phyloP scores from a whole-genome alignment of 1,140 invertebrate species.

The Coboldia fuscipes region DNA sequence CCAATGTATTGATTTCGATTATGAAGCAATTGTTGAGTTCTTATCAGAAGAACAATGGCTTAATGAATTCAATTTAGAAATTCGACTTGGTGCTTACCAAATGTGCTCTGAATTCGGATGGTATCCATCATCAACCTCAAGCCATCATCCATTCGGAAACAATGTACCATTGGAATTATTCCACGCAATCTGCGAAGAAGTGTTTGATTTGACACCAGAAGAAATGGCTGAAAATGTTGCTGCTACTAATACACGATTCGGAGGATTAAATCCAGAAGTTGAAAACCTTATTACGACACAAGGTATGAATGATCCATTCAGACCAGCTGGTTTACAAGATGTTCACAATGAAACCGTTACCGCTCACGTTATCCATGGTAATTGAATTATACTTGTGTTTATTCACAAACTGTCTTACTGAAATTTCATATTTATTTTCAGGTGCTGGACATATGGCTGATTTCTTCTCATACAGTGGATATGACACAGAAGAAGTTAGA shows the following conservation, averaged over 20 bases:
- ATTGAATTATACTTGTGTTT: too few relatives aligned
- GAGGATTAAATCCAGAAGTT: slow-evolving; percentile 27
- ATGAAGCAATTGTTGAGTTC: background rate
- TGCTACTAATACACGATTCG: slow-evolving; percentile 34
- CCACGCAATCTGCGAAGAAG: background rate
- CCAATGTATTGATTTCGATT: background rate
- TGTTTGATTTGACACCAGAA: too few relatives aligned
- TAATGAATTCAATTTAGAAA: background rate
- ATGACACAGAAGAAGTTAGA: too few relatives aligned
- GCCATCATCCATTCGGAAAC: slow-evolving; percentile 36
- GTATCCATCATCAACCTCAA: slow-evolving; percentile 38
- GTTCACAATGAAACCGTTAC: too few relatives aligned
- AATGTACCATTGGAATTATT: background rate
- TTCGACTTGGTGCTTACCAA: slow-evolving; percentile 43
- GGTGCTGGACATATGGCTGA: too few relatives aligned
- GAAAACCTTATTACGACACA: slow-evolving; percentile 39
- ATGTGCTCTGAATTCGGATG: slow-evolving; percentile 56
- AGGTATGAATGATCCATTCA: slow-evolving; percentile 38
- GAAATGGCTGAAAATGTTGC: slow-evolving; percentile 23
- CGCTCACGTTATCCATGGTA: too few relatives aligned
- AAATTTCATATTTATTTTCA: too few relatives aligned
- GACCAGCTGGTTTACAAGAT: slow-evolving; percentile 17
- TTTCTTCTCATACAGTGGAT: too few relatives aligned
- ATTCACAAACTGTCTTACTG: too few relatives aligned
- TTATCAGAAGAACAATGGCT: background rate